Percentiles rank a stretch among this genome's conserved stretches.
These are phyloP conservation scores for Liopterus haemorrhoidalis DNA, from an alignment of 2,888 invertebrate genomes.

Conservation along the genomic window DNA sequence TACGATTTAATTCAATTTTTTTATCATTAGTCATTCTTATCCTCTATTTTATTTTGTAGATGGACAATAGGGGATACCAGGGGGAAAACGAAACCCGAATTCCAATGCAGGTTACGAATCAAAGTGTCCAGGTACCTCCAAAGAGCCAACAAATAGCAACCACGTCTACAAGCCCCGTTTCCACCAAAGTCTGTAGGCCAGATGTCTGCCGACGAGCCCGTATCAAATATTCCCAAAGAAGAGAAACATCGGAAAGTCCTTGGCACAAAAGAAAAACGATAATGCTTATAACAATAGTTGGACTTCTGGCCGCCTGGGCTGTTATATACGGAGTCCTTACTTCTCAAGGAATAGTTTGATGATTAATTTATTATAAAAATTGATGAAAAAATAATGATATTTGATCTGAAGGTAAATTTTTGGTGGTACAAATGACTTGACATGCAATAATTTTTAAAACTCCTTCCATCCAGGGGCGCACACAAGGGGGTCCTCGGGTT, in stretches of 20 bases:
- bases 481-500: too few species aligned
- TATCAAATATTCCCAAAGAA: conserved; percentile 35
- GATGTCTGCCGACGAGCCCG: conserved; percentile 43
- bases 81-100: background rate
- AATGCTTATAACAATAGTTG: conserved; percentile 46
- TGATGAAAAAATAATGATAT: too few species aligned
- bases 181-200: conserved; percentile 38
- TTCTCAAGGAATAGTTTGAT: too few species aligned
- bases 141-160: too few species aligned
- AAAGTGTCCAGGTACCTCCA: conserved; percentile 28
- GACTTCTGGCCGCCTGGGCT: conserved; percentile 48
- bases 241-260: conserved; percentile 47
- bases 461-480: too few species aligned
- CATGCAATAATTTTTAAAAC: too few species aligned
- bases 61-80: conserved; percentile 48
- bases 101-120: background rate
- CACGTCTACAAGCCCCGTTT: conserved; percentile 17
- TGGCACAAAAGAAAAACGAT: conserved; percentile 51
- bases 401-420: too few species aligned
- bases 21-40: background rate
- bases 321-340: conserved; percentile 45
- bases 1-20: background rate
- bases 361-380: too few species aligned
- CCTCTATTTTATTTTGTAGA: conserved; percentile 44
- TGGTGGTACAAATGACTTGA: too few species aligned